Base-by-base conservation (phyloP, 2,797 vertebrate genomes). In the Micrastur ruficollis region DNA sequence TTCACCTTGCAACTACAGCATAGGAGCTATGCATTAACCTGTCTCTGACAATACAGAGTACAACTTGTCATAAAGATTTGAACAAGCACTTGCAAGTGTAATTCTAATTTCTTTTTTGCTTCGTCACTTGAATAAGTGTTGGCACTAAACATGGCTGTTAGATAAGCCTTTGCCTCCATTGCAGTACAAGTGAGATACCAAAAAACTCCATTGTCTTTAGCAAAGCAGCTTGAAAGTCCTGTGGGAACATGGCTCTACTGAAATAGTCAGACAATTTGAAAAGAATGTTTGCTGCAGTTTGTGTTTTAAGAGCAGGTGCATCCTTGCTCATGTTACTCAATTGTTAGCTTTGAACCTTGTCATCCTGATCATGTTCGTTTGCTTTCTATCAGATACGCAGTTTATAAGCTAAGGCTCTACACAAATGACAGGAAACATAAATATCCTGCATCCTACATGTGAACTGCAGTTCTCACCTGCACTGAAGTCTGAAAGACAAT, bases 301-400 rank as follows among this genome's bases (percentile, higher is more conserved):
- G 40, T n/a, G 22, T 73, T 95, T 76, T 78, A 80, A 73, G 40
- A 90, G 36, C 90, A 96, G 91, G 91, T 94, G 94, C 73, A 92
- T 96, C 88, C 93, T 94, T 84, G 70, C 34, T 94, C 88, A 18
- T 34, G 47, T 65, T 62, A 72, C 58, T 81, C 81, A 93, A 70
- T 63, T 94, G 83, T 91, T 95, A 73, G 82, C 50, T 75, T 72
- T 84, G 38, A 89, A 55, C 29, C 19, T 50, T 75, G 74, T 55
- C 50, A 65, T 62, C 66, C 67, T 59, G 55, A 73, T 50, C 32
- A 6, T 8, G 32, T 52, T 93, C 40, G 79, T 84, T 17, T 82
- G 62, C 61, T 34, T 81, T 81, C 66, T n/a, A 63, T 70, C 88
- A 73, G 44, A 81, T 49, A 49, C 0, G 10, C 36, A 63, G 26